These are phyloP conservation scores for Syrrhaptes paradoxus DNA, from an alignment of 2,113 vertebrate genomes.

Conservation along the genomic window DNA sequence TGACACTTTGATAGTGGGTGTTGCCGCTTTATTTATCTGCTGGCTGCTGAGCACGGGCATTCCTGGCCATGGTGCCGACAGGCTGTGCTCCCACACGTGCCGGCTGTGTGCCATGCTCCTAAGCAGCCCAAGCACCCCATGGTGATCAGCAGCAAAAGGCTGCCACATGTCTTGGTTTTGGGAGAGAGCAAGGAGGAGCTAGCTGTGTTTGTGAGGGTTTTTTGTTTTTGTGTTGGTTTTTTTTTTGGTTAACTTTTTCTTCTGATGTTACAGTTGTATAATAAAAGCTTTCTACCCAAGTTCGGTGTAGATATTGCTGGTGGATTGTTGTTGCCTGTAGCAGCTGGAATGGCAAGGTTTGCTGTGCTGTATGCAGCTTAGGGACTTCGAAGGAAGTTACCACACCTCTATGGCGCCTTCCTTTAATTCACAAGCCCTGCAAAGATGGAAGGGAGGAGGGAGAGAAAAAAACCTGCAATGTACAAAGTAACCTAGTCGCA, in stretches of 20 bases:
- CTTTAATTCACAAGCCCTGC: conserved; percentile 40
- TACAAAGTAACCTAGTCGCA: background rate
- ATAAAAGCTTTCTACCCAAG: conserved; percentile 36
- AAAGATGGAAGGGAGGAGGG: background rate
- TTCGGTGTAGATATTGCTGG: background rate
- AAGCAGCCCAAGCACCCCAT: background rate
- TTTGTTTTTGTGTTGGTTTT: background rate
- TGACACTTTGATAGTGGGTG: conserved; percentile 2
- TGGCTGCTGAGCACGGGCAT: background rate
- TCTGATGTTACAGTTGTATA: background rate
- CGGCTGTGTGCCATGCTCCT: accelerated
- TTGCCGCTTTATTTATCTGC: conserved; percentile 26
- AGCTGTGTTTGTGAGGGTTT: background rate
- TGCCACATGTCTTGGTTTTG: accelerated
- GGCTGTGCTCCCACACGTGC: background rate
- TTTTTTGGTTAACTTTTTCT: background rate
- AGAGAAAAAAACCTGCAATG: background rate
- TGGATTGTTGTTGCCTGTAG: conserved; percentile 59
- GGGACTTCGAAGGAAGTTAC: conserved; percentile 27
- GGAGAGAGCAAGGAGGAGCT: background rate
- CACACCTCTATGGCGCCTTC: background rate
- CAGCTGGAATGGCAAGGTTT: background rate
- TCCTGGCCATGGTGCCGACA: accelerated
- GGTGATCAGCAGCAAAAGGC: background rate
- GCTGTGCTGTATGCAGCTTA: background rate